A percentile compares a stretch with the other conserved stretches of the same genome.
Evolutionary conservation across 2,888 invertebrate genomes (phyloP).

Genomic region (Lasiommata megera): DNA sequence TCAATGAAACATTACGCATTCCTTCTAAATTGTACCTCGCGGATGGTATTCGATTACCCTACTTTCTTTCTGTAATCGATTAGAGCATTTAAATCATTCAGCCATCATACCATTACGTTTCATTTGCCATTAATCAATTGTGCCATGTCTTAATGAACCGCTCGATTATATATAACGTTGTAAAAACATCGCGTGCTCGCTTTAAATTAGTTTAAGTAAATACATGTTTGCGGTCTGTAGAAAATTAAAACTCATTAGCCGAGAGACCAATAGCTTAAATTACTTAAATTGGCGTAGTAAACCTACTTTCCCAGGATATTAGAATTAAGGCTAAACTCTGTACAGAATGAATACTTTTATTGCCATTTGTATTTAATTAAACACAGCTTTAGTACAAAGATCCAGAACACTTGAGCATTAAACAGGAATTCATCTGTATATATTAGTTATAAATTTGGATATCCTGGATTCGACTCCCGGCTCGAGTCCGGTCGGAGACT

Average conservation of each 20-base stretch:
- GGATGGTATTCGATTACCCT: conserved; percentile 7
- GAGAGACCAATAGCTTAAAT: conserved; percentile 26
- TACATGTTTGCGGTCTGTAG: conserved; percentile 20
- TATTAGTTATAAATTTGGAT: too few species aligned
- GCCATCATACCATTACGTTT: conserved; percentile 5
- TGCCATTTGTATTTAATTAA: conserved; percentile 33
- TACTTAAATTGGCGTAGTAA: conserved; percentile 29
- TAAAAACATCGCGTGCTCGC: conserved; percentile 16
- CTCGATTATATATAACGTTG: conserved; percentile 5
- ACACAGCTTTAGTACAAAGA: conserved; percentile 23
- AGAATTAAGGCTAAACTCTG: conserved; percentile 27
- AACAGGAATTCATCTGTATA: too few species aligned
- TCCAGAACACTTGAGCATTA: too few species aligned
- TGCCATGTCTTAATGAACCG: conserved; percentile 10
- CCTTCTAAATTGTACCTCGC: conserved; percentile 4
- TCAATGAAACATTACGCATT: conserved; percentile 4
- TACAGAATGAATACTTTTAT: too few species aligned
- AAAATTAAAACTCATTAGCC: conserved; percentile 30
- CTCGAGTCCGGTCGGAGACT: too few species aligned
- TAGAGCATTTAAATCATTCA: conserved; percentile 6
- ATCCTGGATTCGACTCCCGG: too few species aligned
- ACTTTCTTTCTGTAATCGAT: conserved; percentile 3
- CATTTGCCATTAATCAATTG: conserved; percentile 16
- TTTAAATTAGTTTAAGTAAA: conserved; percentile 28
- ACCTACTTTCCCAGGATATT: conserved; percentile 26